Base-by-base conservation (phyloP, 2,888 invertebrate species). In the Ectemnius continuus region DNA sequence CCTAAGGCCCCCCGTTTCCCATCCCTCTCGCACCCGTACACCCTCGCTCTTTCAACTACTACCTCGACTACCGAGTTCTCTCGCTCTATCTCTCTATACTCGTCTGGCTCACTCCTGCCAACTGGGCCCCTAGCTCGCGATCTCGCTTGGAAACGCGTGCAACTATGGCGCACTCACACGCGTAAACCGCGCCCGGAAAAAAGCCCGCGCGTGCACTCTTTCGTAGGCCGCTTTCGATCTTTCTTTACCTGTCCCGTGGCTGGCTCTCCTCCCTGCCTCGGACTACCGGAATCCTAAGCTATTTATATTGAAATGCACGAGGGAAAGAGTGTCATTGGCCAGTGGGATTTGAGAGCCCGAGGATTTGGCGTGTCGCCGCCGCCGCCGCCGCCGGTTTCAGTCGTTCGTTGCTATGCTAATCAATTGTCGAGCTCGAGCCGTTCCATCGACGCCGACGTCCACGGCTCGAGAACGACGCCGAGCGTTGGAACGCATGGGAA, bases 361-460 rank as follows among this genome's bases (percentile, higher is more conserved):
- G n/a, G n/a, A 52, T 36, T 36, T 36, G 11, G 36, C 11, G 36
- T 8, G 36, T 11, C 36, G 36, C n/a, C n/a, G n/a, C n/a, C n/a
- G n/a, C n/a, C n/a, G n/a, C n/a, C n/a, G n/a, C 36, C 36, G 36
- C 36, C 36, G 36, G 36, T 36, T 36, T 36, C 36, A 36, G 11
- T 1, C 36, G 36, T 36, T 46, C 45, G 71, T 73, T 52, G 58
- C 13, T 75, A 48, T 52, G 14, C 46, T 45, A 46, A 20, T 13
- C 46, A 58, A 20, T 16, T 52, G 76, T 81, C 59, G 45, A 64
- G 65, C 76, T 74, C 72, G 46, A 65, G 36, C 36, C 69, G 67
- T 46, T 73, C 76, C 61, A 75, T 70, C 65, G 75, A 79, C 81
- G 74, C 75, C 81, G 81, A 80, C 72, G 74, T 78, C 80, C 74